These are phyloP conservation scores for Amphiprion ocellaris DNA, from an alignment of 2,113 vertebrate genomes.

Conservation along the genomic window DNA sequence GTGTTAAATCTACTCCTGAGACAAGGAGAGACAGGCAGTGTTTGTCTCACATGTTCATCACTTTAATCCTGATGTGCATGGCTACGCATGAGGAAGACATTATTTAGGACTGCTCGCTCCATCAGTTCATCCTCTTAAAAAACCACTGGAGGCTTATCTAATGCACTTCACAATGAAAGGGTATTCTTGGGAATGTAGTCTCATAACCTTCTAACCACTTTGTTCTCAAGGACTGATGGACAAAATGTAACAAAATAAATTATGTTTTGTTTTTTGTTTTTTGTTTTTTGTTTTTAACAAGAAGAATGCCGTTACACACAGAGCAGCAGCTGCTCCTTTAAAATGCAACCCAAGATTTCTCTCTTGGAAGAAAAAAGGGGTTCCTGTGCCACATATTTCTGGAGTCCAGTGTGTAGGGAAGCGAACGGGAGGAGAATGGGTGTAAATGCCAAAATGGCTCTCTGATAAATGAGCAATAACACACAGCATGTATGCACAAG, in stretches of 20 bases:
- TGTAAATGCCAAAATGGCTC: constrained; percentile 49
- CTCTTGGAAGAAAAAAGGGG: neutral
- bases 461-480: constrained; percentile 56
- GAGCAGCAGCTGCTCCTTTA: constrained; percentile 12
- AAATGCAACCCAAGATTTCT: constrained; percentile 16
- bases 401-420: neutral
- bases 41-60: constrained; percentile 46
- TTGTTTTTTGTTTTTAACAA: neutral
- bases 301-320: neutral
- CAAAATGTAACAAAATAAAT: constrained; percentile 1
- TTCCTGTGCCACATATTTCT: constrained; percentile 19
- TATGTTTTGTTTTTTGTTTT: neutral
- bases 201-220: neutral
- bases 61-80: constrained; percentile 49
- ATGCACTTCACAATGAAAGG: constrained; percentile 6
- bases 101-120: constrained; percentile 18
- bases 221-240: neutral
- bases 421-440: constrained; percentile 27
- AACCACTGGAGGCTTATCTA: constrained; percentile 17
- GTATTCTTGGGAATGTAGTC: constrained; percentile 2
- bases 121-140: constrained; percentile 9
- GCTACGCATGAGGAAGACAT: constrained; percentile 48
- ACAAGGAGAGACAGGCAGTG: neutral
- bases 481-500: constrained; percentile 61
- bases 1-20: neutral